Base-by-base conservation (phyloP, 2,113 vertebrate species). In the Cettia cetti region DNA sequence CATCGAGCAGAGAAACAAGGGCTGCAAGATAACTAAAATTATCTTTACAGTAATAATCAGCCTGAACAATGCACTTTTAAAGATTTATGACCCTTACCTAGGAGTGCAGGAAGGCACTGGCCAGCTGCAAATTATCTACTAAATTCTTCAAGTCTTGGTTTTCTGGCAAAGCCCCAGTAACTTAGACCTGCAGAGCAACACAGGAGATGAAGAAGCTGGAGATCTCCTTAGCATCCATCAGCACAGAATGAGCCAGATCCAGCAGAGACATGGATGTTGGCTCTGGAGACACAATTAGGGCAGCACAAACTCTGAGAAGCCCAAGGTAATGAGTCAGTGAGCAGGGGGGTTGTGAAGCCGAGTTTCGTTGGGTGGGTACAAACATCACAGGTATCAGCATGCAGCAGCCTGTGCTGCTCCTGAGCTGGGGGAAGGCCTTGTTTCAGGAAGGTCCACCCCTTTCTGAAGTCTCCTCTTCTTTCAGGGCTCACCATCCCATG, bases 1-100 rank as follows among this genome's bases (percentile, higher is more conserved):
- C 59, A 37, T 1, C 0, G 0, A 40, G 49, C 39, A 28, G 33
- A 1, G 19, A 68, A 40, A 60, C 0, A 1, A 22, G 24, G 31
- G 21, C 50, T 63, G 33, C 50, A 59, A 37, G 17, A 33, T n/a
- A 59, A 47, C 60, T 76, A 82, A 76, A 64, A 39, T 16, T 35
- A 42, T 24, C 50, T 75, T 42, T 31, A 15, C 53, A 17, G n/a
- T 24, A 35, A 88, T 39, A 82, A 82, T 7, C 44, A 56, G 33
- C 33, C 50, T 28, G 13, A 81, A 68, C 28, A 7, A 1, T 12
- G 30, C 39, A 28, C 40, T 75, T 81, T 14, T 42, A n/a, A 77
- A 78, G 50, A 77, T 54, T 64, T 85, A 81, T 13, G 3, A 64
- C 13, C 27, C 44, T 19, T 37, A 63, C 40, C 47, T 13, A 53